Base-by-base conservation (phyloP, 2,888 invertebrate genomes). In the Zelleria hepariella region DNA sequence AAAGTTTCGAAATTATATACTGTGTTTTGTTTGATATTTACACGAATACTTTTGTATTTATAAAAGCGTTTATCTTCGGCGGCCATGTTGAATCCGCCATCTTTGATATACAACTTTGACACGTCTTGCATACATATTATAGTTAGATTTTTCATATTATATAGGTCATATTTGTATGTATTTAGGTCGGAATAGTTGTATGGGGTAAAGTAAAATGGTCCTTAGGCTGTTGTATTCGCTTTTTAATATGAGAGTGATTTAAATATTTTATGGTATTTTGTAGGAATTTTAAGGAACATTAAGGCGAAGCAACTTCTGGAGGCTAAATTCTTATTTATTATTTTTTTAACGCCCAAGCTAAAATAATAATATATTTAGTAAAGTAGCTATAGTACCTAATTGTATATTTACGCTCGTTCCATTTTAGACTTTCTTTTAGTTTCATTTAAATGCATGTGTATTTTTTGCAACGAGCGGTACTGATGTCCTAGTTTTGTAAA, bases 401-500 rank as follows among this genome's bases (percentile, higher is more conserved):
- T 64, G 66, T 65, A 67, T 42, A 74, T 71, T 74, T 75, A 71
- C 67, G 77, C 75, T 76, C 75, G 79, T 77, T 73, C 71, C 68
- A 70, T 71, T 69, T 60, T n/a, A n/a, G n/a, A n/a, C n/a, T n/a
- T n/a, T n/a, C n/a, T 68, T 26, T 61, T 60, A 4, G 32, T 42
- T 42, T 15, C 54, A 61, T 60, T 66, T 60, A 49, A 58, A 53
- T 63, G 58, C 54, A 58, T 62, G 62, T 62, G 62, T 62, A 60
- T 62, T 62, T 61, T 58, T 68, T 66, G 67, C 70, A 68, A 71
- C 77, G 77, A 76, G 77, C 74, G 63, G 77, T 77, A 77, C 77
- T 77, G 77, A 77, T 66, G 67, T 61, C 62, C 63, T 56, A 62
- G 65, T 64, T 60, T 64, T 60, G 10, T 42, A 42, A 42, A 42